Conservation (phyloP, 2,797 vertebrate species). For the Onychomys arenicola region DNA sequence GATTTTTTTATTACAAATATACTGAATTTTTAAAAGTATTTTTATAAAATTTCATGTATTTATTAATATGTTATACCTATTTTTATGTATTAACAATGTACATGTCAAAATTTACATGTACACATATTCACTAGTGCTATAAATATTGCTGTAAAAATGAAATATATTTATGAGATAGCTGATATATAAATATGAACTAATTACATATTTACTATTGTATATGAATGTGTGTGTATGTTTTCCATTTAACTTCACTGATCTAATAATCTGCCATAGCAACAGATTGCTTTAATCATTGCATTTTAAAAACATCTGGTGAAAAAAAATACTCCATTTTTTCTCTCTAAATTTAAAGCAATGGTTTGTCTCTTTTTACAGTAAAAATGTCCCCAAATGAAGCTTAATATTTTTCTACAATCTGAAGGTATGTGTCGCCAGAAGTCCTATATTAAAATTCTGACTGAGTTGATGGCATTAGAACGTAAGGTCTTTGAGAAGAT, state of each 20-base stretch:
- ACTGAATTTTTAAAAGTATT: neutral
- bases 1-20: neutral
- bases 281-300: slow-evolving; percentile 13
- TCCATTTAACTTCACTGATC: slow-evolving; percentile 11
- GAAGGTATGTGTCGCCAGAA: neutral
- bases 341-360: neutral
- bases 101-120: neutral
- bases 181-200: neutral
- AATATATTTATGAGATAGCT: neutral
- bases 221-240: neutral
- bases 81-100: neutral
- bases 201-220: neutral
- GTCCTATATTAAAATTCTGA: neutral
- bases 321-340: neutral
- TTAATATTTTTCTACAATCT: neutral
- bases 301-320: neutral
- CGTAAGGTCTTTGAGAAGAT: neutral
- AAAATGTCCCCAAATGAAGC: neutral
- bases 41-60: neutral
- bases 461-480: neutral
- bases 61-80: neutral
- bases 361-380: neutral
- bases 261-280: neutral
- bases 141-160: neutral
- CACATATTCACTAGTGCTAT: neutral